Evolutionary conservation across 2,797 vertebrate species (phyloP).

Genomic region (Pelobates cultripes): DNA sequence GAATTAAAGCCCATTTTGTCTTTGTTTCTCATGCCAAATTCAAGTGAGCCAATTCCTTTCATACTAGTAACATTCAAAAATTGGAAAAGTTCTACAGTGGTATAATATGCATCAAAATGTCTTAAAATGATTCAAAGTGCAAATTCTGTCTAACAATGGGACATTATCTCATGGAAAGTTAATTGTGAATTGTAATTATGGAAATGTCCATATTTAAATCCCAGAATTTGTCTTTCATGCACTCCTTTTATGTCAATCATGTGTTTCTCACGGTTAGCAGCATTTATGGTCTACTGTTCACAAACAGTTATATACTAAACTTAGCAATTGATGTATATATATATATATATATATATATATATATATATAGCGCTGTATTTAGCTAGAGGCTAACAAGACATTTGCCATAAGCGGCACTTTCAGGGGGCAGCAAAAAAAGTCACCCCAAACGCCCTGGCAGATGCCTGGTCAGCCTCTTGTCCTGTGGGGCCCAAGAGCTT

Average conservation of each 20-base stretch:
- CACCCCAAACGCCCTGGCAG: too few relatives aligned
- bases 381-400: too few relatives aligned
- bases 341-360: too few relatives aligned
- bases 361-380: too few relatives aligned
- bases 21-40: slow-evolving; percentile 40
- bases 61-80: slow-evolving; percentile 34
- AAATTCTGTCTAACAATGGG: slow-evolving; percentile 34
- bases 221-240: slow-evolving; percentile 1
- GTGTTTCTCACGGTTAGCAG: background rate
- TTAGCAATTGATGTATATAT: too few relatives aligned
- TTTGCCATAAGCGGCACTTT: too few relatives aligned
- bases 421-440: too few relatives aligned
- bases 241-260: background rate
- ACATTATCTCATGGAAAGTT: slow-evolving; percentile 30
- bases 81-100: slow-evolving; percentile 25
- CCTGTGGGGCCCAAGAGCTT: too few relatives aligned
- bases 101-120: slow-evolving; percentile 33
- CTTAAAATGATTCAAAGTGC: slow-evolving; percentile 39
- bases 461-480: too few relatives aligned
- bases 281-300: background rate
- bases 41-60: slow-evolving; percentile 34
- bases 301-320: too few relatives aligned
- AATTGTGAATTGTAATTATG: slow-evolving; percentile 28
- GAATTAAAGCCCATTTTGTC: slow-evolving; percentile 42
- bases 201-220: slow-evolving; percentile 24